Conservation (phyloP, 2,797 vertebrate species). For the Melanotaenia parkinsoni region DNA sequence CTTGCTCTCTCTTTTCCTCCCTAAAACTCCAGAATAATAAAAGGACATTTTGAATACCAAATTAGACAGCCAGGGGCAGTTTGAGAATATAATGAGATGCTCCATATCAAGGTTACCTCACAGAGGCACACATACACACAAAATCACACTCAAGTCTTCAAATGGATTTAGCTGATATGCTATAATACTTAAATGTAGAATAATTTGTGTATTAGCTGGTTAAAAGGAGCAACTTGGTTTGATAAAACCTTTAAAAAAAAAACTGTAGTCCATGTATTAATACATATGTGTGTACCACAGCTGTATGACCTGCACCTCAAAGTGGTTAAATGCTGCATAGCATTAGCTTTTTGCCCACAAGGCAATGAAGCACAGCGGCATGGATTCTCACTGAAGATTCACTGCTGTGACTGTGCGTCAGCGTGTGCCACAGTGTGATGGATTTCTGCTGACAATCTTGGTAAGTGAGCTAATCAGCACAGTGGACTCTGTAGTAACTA, state of each 20-base stretch:
- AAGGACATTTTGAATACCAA: constrained; percentile 65
- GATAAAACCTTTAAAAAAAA: constrained; percentile 1
- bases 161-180: constrained; percentile 6
- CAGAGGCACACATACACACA: constrained; percentile 18
- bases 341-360: constrained; percentile 10
- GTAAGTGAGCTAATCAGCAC: constrained; percentile 21
- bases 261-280: neutral
- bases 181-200: constrained; percentile 16
- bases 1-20: constrained; percentile 8
- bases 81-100: constrained; percentile 49
- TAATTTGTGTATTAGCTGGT: neutral
- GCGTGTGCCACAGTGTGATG: constrained; percentile 17
- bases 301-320: neutral
- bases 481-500: constrained; percentile 12
- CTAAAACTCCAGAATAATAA: constrained; percentile 52
- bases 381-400: constrained; percentile 7
- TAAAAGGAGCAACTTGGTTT: constrained; percentile 6
- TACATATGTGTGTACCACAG: neutral
- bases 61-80: constrained; percentile 62
- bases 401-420: constrained; percentile 26
- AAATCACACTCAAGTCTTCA: constrained; percentile 17
- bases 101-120: constrained; percentile 39
- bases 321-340: constrained; percentile 2
- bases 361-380: constrained; percentile 1
- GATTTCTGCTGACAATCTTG: constrained; percentile 33